Base-by-base conservation (phyloP, 1,140 invertebrate species). In the Eciton burchellii region DNA sequence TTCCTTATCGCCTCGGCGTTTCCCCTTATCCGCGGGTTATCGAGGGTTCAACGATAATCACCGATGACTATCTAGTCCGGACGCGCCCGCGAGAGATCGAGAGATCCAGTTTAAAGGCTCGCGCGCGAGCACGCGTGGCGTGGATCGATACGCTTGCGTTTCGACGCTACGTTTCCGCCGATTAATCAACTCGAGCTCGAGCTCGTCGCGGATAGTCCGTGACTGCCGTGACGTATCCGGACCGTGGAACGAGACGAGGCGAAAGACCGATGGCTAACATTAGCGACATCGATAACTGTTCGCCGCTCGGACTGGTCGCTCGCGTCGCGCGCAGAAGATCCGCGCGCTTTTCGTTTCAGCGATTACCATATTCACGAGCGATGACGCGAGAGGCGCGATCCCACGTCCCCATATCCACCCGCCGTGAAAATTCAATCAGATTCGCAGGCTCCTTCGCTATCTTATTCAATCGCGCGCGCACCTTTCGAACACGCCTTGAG, bases 351-450 rank as follows among this genome's bases (percentile, higher is more conserved):
- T n/a, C n/a, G 63, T 79, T 77, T 79, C 43, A 60, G 19, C 24
- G 21, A 88, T 88, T 82, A 84, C 66, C 68, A 88, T 86, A 88
- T 88, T 72, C 49, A 47, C 45, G 52, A 73, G 72, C 87, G 88
- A 87, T 87, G 82, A 85, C 74, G 77, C 19, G 56, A 84, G 41
- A 87, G 9, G 9, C 14, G 59, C 26, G 16, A 41, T 6, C 9
- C 9, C 16, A 24, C 54, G 26, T 35, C 26, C 57, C 47, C 54
- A 66, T 29, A 47, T 1, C 1, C 6, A 4, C 21, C 3, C 21
- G 26, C 35, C 35, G 0, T 49, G 73, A 87, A 88, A 88, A 87
- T 84, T 66, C 77, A 84, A 85, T 84, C 77, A 45, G 47, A 76
- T 63, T 81, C 43, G 11, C 43, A 29, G 60, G 6, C 21, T 72